Conservation (phyloP, 1,140 invertebrate species). For the Cydia strobilella region DNA sequence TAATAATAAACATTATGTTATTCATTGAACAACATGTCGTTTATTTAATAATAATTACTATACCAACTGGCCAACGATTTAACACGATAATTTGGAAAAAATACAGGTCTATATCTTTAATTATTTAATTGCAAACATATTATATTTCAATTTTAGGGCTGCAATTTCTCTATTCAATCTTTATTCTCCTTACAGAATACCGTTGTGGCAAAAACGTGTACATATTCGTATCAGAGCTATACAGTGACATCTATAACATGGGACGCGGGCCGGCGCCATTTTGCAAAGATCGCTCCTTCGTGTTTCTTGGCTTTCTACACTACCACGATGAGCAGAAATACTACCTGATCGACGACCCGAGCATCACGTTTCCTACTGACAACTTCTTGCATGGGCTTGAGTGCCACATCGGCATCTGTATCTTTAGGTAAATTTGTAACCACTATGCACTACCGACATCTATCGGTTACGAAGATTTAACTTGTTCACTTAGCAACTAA, state of each 20-base stretch:
- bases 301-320: slow-evolving; percentile 69
- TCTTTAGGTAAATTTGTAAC: slow-evolving; percentile 58
- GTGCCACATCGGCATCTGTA: slow-evolving; percentile 67
- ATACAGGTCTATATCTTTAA: no score
- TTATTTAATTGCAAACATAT: no score
- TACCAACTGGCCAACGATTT: no score
- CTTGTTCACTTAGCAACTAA: no score
- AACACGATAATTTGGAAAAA: no score
- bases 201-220: slow-evolving; percentile 72
- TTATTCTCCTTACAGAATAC: slow-evolving; percentile 50
- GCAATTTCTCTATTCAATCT: not conserved
- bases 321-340: slow-evolving; percentile 69
- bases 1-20: no score
- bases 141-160: no score
- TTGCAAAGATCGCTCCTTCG: slow-evolving; percentile 66
- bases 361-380: slow-evolving; percentile 66
- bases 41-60: no score
- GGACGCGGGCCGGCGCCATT: slow-evolving; percentile 61
- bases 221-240: slow-evolving; percentile 65
- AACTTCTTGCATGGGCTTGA: slow-evolving; percentile 70
- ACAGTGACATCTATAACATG: slow-evolving; percentile 71
- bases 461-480: no score
- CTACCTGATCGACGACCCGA: slow-evolving; percentile 69
- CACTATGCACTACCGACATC: no score
- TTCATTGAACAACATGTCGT: no score